Evolutionary conservation across 2,113 vertebrate species (phyloP).

Genomic region (Macrotis lagotis): DNA sequence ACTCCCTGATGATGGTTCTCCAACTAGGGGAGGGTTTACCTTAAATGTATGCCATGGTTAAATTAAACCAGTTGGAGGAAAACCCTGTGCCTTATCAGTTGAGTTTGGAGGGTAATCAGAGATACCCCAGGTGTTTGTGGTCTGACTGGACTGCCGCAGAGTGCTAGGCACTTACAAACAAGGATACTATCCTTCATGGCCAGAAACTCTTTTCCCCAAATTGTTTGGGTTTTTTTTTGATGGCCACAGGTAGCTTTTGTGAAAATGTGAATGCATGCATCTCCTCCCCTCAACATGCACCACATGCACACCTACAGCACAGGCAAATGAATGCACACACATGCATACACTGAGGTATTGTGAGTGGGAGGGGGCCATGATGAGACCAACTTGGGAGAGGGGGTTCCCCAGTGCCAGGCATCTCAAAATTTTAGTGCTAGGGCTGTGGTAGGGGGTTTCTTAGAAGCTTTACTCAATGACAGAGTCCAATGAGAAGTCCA

Average conservation of each 20-base stretch:
- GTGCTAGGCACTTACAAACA: not conserved
- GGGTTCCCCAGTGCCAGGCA: not conserved
- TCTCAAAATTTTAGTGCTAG: not conserved
- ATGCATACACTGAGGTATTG: not conserved
- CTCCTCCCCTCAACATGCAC: too few relatives aligned
- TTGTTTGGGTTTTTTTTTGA: not conserved
- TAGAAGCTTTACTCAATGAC: not conserved
- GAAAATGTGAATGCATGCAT: not conserved
- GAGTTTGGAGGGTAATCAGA: not conserved
- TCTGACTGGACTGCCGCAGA: not conserved
- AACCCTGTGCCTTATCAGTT: not conserved
- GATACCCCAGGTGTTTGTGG: not conserved
- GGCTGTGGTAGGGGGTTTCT: not conserved
- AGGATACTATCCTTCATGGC: not conserved
- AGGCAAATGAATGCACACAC: not conserved
- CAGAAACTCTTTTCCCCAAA: not conserved
- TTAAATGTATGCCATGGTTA: not conserved
- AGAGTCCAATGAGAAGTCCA: not conserved
- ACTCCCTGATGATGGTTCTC: not conserved
- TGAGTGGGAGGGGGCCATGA: not conserved
- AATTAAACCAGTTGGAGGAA: not conserved
- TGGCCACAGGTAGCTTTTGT: not conserved
- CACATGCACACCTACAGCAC: not conserved
- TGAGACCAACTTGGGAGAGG: not conserved
- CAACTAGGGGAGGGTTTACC: not conserved